A percentile compares a stretch with the other conserved stretches of the same genome.
These are phyloP conservation scores for Habroteleia sp. DNA, from an alignment of 2,888 invertebrate species.

Conservation along the genomic window DNA sequence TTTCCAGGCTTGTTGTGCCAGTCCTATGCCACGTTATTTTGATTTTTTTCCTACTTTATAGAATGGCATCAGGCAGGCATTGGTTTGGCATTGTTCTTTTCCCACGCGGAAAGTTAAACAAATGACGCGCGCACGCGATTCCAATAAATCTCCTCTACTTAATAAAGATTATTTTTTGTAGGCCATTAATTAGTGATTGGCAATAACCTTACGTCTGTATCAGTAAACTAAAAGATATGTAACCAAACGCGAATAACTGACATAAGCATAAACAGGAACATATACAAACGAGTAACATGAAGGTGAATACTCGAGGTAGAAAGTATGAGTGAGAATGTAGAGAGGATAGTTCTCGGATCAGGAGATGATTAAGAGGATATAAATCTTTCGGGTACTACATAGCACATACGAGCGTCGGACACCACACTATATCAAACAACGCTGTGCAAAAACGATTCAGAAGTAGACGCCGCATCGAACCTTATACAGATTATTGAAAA, in stretches of 20 bases:
- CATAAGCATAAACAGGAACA: slow-evolving; percentile 66
- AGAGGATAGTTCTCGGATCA: slow-evolving; percentile 66
- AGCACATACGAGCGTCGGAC: slow-evolving; percentile 56
- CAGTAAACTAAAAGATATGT: slow-evolving; percentile 70
- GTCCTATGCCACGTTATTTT: no score
- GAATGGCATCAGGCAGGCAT: no score
- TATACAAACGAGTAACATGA: slow-evolving; percentile 29
- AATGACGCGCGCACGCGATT: no score
- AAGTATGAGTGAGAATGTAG: slow-evolving; percentile 66
- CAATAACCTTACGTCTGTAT: slow-evolving; percentile 42
- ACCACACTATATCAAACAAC: slow-evolving; percentile 53
- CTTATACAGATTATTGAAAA: slow-evolving; percentile 70
- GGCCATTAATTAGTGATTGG: slow-evolving; percentile 48
- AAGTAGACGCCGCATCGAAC: slow-evolving; percentile 44
- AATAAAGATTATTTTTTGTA: slow-evolving; percentile 16
- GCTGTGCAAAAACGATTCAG: slow-evolving; percentile 53
- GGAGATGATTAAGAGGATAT: slow-evolving; percentile 74
- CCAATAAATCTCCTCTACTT: no score
- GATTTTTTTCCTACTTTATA: no score
- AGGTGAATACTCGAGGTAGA: slow-evolving; percentile 60
- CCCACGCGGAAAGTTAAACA: no score
- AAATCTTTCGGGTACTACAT: slow-evolving; percentile 69
- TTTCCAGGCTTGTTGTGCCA: no score
- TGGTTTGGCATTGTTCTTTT: no score
- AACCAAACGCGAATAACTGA: slow-evolving; percentile 75